Conservation (phyloP, 2,888 invertebrate genomes). For the Mechanitis mazaeus region DNA sequence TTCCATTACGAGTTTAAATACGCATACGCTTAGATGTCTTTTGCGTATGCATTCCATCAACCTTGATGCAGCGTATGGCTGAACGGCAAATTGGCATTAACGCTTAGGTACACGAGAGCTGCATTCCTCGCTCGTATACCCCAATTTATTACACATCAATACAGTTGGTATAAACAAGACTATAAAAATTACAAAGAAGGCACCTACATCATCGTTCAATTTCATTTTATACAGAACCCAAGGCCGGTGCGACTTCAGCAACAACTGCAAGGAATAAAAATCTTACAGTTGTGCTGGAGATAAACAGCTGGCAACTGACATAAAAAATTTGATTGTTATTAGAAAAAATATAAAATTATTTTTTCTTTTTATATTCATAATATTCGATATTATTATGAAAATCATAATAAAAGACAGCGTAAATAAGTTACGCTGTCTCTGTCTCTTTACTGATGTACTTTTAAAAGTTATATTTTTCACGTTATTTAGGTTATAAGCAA, state of each 20-base stretch:
- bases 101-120: constrained; percentile 7
- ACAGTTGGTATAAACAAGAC: constrained; percentile 1
- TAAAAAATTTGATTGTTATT: background rate
- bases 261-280: background rate
- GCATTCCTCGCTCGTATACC: constrained; percentile 9
- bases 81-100: constrained; percentile 12
- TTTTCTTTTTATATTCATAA: no score
- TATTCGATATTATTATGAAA: no score
- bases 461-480: no score
- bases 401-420: no score
- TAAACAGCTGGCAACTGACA: background rate
- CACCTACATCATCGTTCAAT: background rate
- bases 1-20: no score
- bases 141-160: constrained; percentile 3
- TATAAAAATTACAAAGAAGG: constrained; percentile 5
- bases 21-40: no score
- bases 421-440: no score
- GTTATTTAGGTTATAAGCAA: no score
- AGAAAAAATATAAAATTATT: no score
- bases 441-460: no score
- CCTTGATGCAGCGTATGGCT: constrained; percentile 7
- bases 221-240: background rate
- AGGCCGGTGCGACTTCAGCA: background rate
- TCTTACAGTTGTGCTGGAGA: background rate
- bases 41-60: constrained; percentile 7